These are phyloP conservation scores for Parascotia fuliginaria DNA, from an alignment of 2,888 invertebrate species.

Conservation along the genomic window DNA sequence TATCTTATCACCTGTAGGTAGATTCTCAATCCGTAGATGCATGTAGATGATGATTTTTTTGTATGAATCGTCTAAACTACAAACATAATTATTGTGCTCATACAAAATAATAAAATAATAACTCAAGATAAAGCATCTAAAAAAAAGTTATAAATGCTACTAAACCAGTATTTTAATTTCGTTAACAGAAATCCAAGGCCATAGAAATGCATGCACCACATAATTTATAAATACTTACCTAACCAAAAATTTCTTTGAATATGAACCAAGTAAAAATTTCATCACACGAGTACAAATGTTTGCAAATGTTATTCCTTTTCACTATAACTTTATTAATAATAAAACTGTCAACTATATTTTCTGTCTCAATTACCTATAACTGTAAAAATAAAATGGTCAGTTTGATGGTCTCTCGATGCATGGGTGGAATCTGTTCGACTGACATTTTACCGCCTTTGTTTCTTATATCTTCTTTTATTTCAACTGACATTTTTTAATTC, in stretches of 20 bases:
- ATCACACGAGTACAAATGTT: constrained; percentile 4
- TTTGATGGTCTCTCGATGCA: constrained; percentile 42
- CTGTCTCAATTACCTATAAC: constrained; percentile 33
- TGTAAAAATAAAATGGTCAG: constrained; percentile 42
- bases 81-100: too few species aligned
- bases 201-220: too few species aligned
- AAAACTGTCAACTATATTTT: constrained; percentile 33
- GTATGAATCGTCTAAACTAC: too few species aligned
- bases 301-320: constrained; percentile 27
- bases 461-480: constrained; percentile 2
- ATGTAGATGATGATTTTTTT: too few species aligned
- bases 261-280: constrained; percentile 1
- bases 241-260: constrained; percentile 3
- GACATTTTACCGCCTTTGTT: constrained; percentile 15
- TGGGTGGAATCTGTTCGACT: constrained; percentile 40
- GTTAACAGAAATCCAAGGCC: too few species aligned
- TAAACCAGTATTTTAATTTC: too few species aligned
- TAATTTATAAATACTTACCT: constrained; percentile 36
- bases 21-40: too few species aligned
- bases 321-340: constrained; percentile 31
- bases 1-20: too few species aligned
- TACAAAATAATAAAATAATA: too few species aligned
- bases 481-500: constrained; percentile 1
- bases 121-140: too few species aligned
- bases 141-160: too few species aligned